These are phyloP conservation scores for Cosmopolites sordidus DNA, from an alignment of 2,888 invertebrate genomes.

Conservation along the genomic window DNA sequence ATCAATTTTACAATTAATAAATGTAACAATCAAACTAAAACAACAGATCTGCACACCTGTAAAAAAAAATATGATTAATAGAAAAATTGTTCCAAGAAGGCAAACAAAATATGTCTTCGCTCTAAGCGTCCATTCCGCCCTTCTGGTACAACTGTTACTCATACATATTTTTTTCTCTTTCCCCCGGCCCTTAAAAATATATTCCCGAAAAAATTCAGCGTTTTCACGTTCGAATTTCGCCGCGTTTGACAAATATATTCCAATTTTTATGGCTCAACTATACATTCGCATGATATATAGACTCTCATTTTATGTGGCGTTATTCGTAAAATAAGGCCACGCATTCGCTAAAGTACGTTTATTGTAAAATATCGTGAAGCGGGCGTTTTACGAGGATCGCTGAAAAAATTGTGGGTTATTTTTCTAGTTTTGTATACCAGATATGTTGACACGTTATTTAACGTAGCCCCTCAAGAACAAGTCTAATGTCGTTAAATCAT, in stretches of 20 bases:
- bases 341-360: conserved; percentile 22
- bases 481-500: too few relatives aligned
- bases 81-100: too few relatives aligned
- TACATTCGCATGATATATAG: conserved; percentile 23
- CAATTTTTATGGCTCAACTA: conserved; percentile 26
- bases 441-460: too few relatives aligned
- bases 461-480: too few relatives aligned
- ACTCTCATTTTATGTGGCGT: conserved; percentile 20
- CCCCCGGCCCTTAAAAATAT: background rate
- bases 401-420: too few relatives aligned
- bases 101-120: too few relatives aligned
- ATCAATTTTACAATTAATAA: too few relatives aligned
- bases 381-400: too few relatives aligned
- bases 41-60: too few relatives aligned
- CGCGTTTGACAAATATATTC: conserved; percentile 26
- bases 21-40: too few relatives aligned
- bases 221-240: background rate
- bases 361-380: conserved; percentile 18
- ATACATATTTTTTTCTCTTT: background rate
- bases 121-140: background rate
- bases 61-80: too few relatives aligned
- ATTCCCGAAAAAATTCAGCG: background rate
- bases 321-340: conserved; percentile 22
- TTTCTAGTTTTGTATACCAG: too few relatives aligned
- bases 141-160: background rate